Percentiles rank a stretch among this genome's conserved stretches.
phyloP scores from a whole-genome alignment of 53 echinoderm and acorn worm species.

The Mesocentrotus franciscanus region DNA sequence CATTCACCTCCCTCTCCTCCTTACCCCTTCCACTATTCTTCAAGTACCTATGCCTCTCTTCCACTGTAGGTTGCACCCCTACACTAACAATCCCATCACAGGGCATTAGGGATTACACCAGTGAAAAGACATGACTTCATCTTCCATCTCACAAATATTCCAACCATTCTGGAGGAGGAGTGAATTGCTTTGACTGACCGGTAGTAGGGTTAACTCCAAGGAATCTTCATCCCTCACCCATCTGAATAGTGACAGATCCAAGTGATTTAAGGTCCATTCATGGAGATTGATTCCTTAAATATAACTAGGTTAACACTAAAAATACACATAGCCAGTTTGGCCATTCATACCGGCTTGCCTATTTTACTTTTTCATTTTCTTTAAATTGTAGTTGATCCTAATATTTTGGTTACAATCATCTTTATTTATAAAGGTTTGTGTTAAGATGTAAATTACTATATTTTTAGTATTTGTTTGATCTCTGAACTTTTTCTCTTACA shows the following conservation, averaged over 20 bases:
- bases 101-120: constrained; percentile 19
- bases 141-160: constrained; percentile 16
- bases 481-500: no score
- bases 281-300: background rate
- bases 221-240: background rate
- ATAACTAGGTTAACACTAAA: constrained; percentile 12
- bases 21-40: no score
- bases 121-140: constrained; percentile 43
- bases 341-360: no score
- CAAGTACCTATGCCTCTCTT: no score
- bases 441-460: no score
- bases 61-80: background rate
- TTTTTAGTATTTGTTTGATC: no score
- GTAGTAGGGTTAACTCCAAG: constrained; percentile 15
- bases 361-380: no score
- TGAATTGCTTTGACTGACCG: constrained; percentile 19
- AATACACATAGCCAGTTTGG: no score
- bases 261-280: constrained; percentile 17
- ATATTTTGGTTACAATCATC: no score
- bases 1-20: no score
- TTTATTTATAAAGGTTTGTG: no score
- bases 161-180: background rate
- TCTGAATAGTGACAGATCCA: background rate
- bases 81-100: background rate
- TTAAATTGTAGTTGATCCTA: no score